Conservation (phyloP, 2,113 vertebrate species). For the Serranochromis macrocephalus region DNA sequence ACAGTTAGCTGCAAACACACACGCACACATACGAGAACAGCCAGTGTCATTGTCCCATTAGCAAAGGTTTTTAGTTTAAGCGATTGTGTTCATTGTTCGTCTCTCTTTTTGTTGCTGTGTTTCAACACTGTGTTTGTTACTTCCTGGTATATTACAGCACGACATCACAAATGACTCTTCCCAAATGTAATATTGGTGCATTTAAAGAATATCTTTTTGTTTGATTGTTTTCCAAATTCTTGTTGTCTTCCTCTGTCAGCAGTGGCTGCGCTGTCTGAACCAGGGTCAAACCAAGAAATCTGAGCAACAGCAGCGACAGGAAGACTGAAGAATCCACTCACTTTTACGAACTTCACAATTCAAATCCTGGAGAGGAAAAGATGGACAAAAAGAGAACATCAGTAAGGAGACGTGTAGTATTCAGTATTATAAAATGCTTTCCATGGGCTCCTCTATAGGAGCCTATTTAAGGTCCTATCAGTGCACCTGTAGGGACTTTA, state of each 20-base stretch:
- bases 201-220: neutral
- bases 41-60: neutral
- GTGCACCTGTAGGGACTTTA: accelerated
- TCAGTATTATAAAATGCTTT: neutral
- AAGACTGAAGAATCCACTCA: constrained; percentile 25
- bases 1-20: constrained; percentile 49
- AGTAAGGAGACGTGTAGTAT: neutral
- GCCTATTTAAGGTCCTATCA: neutral
- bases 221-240: neutral
- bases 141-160: neutral
- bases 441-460: neutral
- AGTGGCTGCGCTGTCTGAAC: neutral
- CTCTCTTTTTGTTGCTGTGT: neutral
- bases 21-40: neutral
- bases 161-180: neutral
- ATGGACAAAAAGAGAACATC: neutral
- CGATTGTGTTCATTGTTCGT: neutral
- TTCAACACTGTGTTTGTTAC: neutral
- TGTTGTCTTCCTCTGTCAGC: neutral
- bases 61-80: neutral
- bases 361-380: constrained; percentile 32
- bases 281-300: neutral
- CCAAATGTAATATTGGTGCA: neutral
- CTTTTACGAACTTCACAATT: constrained; percentile 10
- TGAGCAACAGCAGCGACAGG: neutral